These are phyloP conservation scores for Ammospiza nelsoni DNA, from an alignment of 2,113 vertebrate genomes.

Conservation along the genomic window DNA sequence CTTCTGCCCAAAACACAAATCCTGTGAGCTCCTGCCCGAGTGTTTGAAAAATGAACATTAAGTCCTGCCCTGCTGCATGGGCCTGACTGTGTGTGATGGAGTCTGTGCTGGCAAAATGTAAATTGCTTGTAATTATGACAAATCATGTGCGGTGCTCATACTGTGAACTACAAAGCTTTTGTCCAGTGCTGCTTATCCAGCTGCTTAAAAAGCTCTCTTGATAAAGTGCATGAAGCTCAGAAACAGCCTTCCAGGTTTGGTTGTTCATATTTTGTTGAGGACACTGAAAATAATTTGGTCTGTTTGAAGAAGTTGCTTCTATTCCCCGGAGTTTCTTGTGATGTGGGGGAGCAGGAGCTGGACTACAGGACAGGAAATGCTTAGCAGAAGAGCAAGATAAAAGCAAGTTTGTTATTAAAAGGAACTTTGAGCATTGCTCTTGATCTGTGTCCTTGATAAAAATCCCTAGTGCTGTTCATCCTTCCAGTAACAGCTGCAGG, in stretches of 20 bases:
- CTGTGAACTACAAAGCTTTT: constrained; percentile 22
- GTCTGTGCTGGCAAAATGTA: neutral
- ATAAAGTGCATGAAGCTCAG: neutral
- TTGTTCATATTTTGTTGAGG: neutral
- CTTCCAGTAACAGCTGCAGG: neutral
- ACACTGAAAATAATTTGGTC: neutral
- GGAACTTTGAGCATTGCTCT: neutral
- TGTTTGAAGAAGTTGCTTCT: neutral
- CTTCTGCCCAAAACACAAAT: neutral
- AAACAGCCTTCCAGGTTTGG: neutral
- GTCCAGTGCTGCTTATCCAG: neutral
- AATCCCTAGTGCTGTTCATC: neutral
- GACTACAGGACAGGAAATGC: neutral
- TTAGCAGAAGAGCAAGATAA: neutral
- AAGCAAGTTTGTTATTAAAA: neutral
- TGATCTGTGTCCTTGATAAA: constrained; percentile 6
- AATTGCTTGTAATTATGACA: neutral
- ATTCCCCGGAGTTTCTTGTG: neutral
- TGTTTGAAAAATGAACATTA: neutral
- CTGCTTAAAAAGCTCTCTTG: neutral
- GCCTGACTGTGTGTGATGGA: neutral
- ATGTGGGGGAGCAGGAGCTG: neutral
- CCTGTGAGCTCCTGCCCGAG: neutral
- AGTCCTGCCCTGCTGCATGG: neutral
- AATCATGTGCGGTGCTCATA: neutral